phyloP scores from a whole-genome alignment of 2,113 vertebrate genomes.

The Xenotilapia leptura region DNA sequence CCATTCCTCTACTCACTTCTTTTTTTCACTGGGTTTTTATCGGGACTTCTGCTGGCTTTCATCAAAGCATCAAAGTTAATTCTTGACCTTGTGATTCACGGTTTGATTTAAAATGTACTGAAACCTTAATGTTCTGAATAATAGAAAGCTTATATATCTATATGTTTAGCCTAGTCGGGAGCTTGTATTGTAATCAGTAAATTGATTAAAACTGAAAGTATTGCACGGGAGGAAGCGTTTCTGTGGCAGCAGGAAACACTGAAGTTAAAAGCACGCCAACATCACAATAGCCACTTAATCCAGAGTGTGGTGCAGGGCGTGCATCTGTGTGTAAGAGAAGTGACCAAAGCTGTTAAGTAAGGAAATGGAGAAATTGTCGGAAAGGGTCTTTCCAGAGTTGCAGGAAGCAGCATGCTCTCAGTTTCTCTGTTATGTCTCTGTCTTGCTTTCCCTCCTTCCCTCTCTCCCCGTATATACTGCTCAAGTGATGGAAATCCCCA shows the following conservation, averaged over 20 bases:
- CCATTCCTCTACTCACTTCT: neutral
- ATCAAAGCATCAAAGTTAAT: neutral
- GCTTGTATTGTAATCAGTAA: neutral
- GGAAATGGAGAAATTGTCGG: neutral
- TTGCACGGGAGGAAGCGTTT: neutral
- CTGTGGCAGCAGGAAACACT: neutral
- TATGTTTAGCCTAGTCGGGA: neutral
- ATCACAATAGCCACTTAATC: neutral
- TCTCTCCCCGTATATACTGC: neutral
- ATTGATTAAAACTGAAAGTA: neutral
- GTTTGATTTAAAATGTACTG: neutral
- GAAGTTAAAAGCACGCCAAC: neutral
- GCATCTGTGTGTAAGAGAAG: neutral
- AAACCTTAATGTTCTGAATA: neutral
- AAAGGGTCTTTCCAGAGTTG: conserved; percentile 50
- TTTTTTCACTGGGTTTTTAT: neutral
- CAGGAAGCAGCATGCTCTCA: conserved; percentile 15
- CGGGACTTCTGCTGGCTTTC: neutral
- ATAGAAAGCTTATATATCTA: neutral
- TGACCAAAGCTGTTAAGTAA: neutral
- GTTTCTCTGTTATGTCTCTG: conserved; percentile 13
- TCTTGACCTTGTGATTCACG: neutral
- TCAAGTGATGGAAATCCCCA: conserved; percentile 53
- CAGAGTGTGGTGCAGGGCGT: neutral
- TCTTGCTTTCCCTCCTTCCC: neutral